These are phyloP conservation scores for Augochlora pura DNA, from an alignment of 1,140 invertebrate species.

Conservation along the genomic window DNA sequence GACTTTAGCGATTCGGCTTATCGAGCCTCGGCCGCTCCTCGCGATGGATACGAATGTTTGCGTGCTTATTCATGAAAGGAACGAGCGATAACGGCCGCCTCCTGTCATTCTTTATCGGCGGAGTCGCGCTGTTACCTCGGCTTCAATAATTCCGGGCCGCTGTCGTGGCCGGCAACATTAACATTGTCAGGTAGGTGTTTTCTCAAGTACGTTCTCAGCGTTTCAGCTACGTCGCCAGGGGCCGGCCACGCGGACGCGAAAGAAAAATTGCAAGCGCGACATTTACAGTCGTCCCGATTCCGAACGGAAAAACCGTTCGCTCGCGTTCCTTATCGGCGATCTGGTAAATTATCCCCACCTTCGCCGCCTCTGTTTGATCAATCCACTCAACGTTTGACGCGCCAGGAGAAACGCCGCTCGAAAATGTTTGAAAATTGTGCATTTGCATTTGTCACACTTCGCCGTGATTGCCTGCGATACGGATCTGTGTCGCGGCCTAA, in stretches of 20 bases:
- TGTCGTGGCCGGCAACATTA: constrained; percentile 41
- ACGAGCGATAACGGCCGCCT: constrained; percentile 49
- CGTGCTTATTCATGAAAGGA: constrained; percentile 50
- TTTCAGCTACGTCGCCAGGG: constrained; percentile 39
- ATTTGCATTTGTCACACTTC: no score
- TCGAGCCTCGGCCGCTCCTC: constrained; percentile 39
- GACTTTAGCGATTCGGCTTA: constrained; percentile 53
- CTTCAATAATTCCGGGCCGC: constrained; percentile 49
- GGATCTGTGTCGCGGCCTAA: no score
- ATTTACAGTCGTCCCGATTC: neutral
- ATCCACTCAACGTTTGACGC: neutral
- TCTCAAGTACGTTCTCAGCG: constrained; percentile 46
- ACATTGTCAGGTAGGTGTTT: constrained; percentile 52
- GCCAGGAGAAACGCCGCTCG: no score
- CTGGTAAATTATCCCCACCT: neutral
- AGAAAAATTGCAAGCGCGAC: constrained; percentile 22
- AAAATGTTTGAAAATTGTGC: no score
- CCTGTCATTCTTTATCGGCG: constrained; percentile 51
- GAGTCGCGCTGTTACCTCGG: constrained; percentile 40
- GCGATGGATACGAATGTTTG: constrained; percentile 48
- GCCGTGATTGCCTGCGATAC: no score
- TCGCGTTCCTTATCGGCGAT: neutral
- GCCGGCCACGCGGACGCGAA: neutral
- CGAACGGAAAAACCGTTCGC: neutral
- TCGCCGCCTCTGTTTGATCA: neutral